Percentiles rank a stretch among this genome's conserved stretches.
phyloP scores from a whole-genome alignment of 2,113 vertebrate species.

The Muntiacus muntjak region DNA sequence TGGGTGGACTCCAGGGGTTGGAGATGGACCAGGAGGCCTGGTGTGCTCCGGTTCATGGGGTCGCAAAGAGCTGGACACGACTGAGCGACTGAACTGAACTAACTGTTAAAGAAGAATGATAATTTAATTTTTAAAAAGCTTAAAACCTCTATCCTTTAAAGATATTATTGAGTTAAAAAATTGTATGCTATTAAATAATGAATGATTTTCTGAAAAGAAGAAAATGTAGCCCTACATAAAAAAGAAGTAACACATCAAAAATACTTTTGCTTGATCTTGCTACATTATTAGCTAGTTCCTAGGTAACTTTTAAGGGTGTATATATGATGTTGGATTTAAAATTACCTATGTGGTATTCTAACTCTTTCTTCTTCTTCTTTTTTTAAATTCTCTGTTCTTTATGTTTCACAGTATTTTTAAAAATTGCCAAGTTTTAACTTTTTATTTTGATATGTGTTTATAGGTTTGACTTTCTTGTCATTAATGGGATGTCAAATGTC shows the following conservation, averaged over 20 bases:
- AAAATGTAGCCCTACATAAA: neutral
- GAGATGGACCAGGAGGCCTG: too few species aligned
- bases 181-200: neutral
- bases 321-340: neutral
- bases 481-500: neutral
- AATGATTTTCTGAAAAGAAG: neutral
- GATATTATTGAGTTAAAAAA: neutral
- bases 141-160: neutral
- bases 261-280: neutral
- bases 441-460: neutral
- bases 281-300: neutral
- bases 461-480: neutral
- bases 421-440: neutral
- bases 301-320: neutral
- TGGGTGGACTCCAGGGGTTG: too few species aligned
- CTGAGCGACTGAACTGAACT: too few species aligned
- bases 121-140: constrained; percentile 4
- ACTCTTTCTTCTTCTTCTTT: neutral
- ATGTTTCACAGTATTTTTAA: neutral
- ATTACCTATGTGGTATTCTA: neutral
- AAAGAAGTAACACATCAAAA: neutral
- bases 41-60: too few species aligned
- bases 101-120: neutral
- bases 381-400: neutral
- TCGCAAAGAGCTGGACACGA: too few species aligned